Evolutionary conservation across 2,797 vertebrate genomes (phyloP).

Genomic region (Falco berigora): DNA sequence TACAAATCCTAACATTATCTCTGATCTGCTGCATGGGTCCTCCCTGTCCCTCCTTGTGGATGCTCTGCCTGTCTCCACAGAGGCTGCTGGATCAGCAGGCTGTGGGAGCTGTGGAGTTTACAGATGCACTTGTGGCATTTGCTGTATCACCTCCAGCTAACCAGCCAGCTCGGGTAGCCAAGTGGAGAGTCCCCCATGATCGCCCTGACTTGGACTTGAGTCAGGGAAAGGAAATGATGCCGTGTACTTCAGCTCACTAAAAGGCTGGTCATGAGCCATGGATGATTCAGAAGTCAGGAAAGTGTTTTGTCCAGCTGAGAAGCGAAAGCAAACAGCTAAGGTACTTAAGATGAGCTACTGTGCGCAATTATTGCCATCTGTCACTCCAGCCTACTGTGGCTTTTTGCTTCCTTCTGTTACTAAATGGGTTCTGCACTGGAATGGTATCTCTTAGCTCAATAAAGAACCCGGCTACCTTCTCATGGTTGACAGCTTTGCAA

Average conservation of each 20-base stretch:
- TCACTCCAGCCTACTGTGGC: not conserved
- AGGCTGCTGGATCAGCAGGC: not conserved
- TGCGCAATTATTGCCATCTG: not conserved
- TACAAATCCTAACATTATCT: not conserved
- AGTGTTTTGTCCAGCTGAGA: slow-evolving; percentile 19
- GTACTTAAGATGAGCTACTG: slow-evolving; percentile 28
- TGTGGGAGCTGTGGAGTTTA: not conserved
- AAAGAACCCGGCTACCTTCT: not conserved
- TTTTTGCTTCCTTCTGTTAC: slow-evolving; percentile 14
- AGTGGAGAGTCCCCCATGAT: not conserved
- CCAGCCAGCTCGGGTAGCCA: not conserved
- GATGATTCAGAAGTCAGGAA: not conserved
- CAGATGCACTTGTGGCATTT: not conserved
- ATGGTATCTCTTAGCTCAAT: not conserved
- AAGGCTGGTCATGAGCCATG: not conserved
- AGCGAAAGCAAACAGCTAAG: slow-evolving; percentile 11
- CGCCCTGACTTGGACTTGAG: not conserved
- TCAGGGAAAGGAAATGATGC: not conserved
- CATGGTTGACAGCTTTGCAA: not conserved
- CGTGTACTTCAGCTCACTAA: not conserved
- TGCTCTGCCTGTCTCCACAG: not conserved
- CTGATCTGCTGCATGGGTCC: not conserved
- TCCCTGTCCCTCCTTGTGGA: not conserved
- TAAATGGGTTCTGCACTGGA: not conserved
- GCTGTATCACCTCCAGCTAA: not conserved